Base-by-base conservation (phyloP, 2,797 vertebrate species). In the Schizopygopsis pylzovi region DNA sequence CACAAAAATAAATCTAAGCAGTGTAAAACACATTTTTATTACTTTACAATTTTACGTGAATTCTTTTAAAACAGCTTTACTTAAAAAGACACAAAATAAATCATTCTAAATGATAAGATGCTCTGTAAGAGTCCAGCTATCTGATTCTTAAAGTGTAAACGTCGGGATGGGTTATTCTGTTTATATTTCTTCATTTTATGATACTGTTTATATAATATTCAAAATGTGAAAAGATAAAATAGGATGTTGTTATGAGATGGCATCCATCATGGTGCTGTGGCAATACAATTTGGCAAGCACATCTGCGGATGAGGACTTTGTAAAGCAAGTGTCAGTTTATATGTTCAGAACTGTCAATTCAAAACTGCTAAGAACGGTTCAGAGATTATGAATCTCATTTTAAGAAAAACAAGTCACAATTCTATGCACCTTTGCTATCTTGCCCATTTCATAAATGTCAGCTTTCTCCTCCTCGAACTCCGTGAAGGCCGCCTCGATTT, bases 391-490 rank as follows among this genome's bases (percentile, higher is more conserved):
- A 79, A 41, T 68, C 22, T 41, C 47, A 84, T 75, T 45, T 78
- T 12, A 43, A 33, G 12, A 4, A 81, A 85, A 87, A 85, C 61
- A 56, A 16, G 68, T 41, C 22, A 37, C n/a, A 63, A 52, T 65
- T 37, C 10, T 18, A 52, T 67, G 90, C 95, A 99, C 98, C 97
- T 99, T 99, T 49, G 98, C 95, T 33, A 99, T 97, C 92, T 98
- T 99, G 49, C 97, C 97, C 97, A 99, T 98, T 94, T 98, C 97
- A 85, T 96, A 97, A 88, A 99, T 95, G 87, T 97, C 97, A 4
- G 96, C 97, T 94, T 97, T 99, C 91, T 97, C 96, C 90, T 99
- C 97, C 93, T 98, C 97, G 49, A 99, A 96, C 81, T 97, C 96
- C 0, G 94, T 89, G 92, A 98, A 99, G 85, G 96, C 95, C 0